A percentile compares a stretch with the other conserved stretches of the same genome.
These are phyloP conservation scores for Frankliniella fusca DNA, from an alignment of 2,888 invertebrate species.

Conservation along the genomic window DNA sequence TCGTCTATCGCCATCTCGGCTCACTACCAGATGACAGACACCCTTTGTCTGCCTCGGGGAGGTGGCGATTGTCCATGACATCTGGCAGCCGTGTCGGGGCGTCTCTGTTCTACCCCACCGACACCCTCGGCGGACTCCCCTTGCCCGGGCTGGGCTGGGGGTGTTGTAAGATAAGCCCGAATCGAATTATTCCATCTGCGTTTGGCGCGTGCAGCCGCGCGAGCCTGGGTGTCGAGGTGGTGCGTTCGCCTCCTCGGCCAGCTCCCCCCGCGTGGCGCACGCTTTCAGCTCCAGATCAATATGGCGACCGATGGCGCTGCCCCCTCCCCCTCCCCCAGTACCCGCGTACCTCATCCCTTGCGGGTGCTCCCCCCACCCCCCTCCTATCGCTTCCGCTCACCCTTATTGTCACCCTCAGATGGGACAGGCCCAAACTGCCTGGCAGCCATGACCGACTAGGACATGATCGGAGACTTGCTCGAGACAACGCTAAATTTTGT, in stretches of 20 bases:
- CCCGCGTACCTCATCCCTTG: neutral
- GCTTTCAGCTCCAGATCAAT: too few species aligned
- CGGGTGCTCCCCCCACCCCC: constrained; percentile 22
- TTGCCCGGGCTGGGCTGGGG: neutral
- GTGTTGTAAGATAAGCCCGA: too few species aligned
- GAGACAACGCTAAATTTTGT: too few species aligned
- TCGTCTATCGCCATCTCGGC: neutral
- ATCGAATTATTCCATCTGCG: too few species aligned
- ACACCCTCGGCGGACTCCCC: neutral
- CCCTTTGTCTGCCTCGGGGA: too few species aligned
- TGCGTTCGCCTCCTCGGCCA: neutral
- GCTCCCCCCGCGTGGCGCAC: neutral
- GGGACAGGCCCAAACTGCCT: neutral
- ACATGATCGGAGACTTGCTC: too few species aligned
- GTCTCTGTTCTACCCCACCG: too few species aligned
- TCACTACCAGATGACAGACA: neutral
- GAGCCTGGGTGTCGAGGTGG: neutral
- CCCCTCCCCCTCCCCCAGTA: neutral
- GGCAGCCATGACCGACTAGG: too few species aligned
- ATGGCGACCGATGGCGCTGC: neutral
- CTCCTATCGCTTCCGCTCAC: constrained; percentile 28
- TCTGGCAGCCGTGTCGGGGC: too few species aligned
- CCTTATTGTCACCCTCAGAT: constrained; percentile 30
- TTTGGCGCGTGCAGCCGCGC: neutral
- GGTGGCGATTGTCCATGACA: too few species aligned